These are phyloP conservation scores for Amphiura filiformis DNA, from an alignment of 35 echinoderm and acorn worm genomes.

Conservation along the genomic window DNA sequence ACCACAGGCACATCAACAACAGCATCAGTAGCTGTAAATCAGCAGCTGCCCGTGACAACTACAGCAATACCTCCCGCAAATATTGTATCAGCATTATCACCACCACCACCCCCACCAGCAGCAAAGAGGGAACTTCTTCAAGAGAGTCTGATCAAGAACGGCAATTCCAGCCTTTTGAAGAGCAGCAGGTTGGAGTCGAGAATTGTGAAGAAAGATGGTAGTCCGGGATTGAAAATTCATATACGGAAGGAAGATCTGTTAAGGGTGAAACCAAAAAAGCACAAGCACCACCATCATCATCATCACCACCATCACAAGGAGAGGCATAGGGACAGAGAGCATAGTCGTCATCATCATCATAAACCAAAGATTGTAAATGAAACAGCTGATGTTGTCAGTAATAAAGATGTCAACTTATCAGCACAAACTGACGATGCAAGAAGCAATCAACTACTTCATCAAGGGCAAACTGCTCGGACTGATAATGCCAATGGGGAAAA, in stretches of 20 bases:
- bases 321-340: conserved; percentile 22
- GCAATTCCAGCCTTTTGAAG: conserved; percentile 13
- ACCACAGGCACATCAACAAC: too few relatives aligned
- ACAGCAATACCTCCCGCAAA: neutral
- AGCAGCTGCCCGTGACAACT: neutral
- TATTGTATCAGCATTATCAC: neutral
- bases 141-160: conserved; percentile 8
- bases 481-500: neutral
- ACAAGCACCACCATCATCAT: conserved; percentile 84
- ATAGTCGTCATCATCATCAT: conserved; percentile 16
- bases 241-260: conserved; percentile 80
- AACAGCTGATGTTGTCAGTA: neutral
- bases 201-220: conserved; percentile 94
- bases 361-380: conserved; percentile 20
- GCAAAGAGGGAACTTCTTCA: neutral
- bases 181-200: conserved; percentile 42
- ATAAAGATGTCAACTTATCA: neutral
- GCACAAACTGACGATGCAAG: neutral
- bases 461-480: neutral
- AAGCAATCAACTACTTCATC: neutral
- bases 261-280: conserved; percentile 73
- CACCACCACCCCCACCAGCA: neutral
- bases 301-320: conserved; percentile 62
- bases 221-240: conserved; percentile 73
- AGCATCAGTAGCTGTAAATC: too few relatives aligned